phyloP scores from a whole-genome alignment of 2,113 vertebrate species.

The Turdus rufiventris region DNA sequence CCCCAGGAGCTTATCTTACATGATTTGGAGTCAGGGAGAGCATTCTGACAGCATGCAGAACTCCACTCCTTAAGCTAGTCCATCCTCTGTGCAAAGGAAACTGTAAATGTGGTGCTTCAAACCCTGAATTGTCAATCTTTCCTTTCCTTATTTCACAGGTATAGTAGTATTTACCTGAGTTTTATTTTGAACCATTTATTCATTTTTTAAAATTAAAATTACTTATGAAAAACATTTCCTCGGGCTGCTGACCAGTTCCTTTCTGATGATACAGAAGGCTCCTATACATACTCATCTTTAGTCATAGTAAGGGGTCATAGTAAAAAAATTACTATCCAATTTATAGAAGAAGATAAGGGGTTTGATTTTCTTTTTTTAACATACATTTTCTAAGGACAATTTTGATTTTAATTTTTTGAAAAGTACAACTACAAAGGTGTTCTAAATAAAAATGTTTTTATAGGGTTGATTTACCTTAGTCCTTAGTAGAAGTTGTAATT shows the following conservation, averaged over 20 bases:
- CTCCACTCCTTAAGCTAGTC: background rate
- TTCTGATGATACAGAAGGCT: background rate
- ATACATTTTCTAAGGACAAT: background rate
- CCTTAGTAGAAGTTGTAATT: background rate
- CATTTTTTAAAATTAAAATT: fast-evolving
- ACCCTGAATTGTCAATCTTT: background rate
- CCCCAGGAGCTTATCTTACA: background rate
- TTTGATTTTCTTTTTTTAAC: background rate
- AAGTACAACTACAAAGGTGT: background rate
- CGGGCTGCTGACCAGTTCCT: background rate
- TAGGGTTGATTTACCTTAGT: background rate
- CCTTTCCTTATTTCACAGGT: background rate
- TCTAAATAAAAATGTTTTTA: background rate
- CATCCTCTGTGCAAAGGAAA: background rate
- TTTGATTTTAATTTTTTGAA: background rate
- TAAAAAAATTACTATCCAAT: background rate
- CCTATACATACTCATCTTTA: background rate
- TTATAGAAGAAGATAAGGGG: background rate
- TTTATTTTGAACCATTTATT: background rate
- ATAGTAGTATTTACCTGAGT: background rate
- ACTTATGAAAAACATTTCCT: background rate
- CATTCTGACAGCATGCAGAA: background rate
- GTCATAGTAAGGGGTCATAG: background rate
- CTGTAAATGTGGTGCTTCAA: background rate
- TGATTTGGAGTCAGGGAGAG: fast-evolving